Conservation (phyloP, 2,113 vertebrate species). For the Irena cyanogastra region DNA sequence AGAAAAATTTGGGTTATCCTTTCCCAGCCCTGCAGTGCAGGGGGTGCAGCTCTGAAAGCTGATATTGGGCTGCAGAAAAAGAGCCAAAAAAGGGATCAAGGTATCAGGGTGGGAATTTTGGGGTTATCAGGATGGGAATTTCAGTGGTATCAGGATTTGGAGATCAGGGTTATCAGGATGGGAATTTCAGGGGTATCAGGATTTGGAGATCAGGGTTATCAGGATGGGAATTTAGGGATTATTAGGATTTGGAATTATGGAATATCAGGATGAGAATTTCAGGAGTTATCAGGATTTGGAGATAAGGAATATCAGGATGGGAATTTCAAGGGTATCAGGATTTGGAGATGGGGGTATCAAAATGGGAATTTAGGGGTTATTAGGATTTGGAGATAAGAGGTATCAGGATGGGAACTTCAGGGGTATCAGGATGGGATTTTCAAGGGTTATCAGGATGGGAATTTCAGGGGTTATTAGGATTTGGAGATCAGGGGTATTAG, state of each 20-base stretch:
- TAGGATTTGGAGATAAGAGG: neutral
- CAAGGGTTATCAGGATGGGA: neutral
- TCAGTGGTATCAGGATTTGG: neutral
- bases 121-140: neutral
- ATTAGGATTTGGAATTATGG: neutral
- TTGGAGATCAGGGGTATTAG: neutral
- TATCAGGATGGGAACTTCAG: neutral
- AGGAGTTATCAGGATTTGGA: neutral
- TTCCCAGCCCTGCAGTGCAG: neutral
- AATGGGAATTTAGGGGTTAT: neutral
- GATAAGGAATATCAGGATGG: neutral
- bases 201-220: fast-evolving
- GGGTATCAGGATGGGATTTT: neutral
- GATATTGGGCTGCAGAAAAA: neutral
- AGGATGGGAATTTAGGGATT: neutral
- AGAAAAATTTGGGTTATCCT: neutral
- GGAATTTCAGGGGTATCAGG: neutral
- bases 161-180: neutral
- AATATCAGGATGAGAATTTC: neutral
- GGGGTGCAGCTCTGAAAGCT: neutral
- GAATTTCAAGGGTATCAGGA: too few relatives aligned
- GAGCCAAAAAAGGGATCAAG: neutral
- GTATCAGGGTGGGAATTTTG: neutral
- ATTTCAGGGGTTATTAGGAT: neutral
- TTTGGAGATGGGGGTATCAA: fast-evolving